A percentile compares a stretch with the other conserved stretches of the same genome.
Evolutionary conservation across 1,140 invertebrate species (phyloP).

Genomic region (Drosophila bocki): DNA sequence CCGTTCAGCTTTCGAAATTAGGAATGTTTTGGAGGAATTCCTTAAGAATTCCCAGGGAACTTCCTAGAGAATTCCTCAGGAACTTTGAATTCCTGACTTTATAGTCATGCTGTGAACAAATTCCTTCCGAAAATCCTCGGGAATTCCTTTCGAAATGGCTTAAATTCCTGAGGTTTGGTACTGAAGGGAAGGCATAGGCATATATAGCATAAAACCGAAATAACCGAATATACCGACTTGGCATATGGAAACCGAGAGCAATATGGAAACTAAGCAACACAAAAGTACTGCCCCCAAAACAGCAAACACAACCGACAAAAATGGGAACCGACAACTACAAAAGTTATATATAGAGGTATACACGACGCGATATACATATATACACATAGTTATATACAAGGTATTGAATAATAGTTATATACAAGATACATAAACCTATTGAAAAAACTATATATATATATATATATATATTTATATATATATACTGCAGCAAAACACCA

Average conservation of each 20-base stretch:
- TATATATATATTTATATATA: neutral
- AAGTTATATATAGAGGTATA: conserved; percentile 44
- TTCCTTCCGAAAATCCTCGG: too few relatives aligned
- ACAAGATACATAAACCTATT: conserved; percentile 41
- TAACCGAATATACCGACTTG: conserved; percentile 38
- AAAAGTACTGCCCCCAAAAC: conserved; percentile 61
- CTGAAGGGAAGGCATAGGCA: conserved; percentile 16
- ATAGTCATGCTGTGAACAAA: too few relatives aligned
- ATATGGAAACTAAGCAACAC: conserved; percentile 51
- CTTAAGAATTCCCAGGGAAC: too few relatives aligned
- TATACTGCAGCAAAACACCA: conserved; percentile 14
- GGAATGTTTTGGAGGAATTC: too few relatives aligned
- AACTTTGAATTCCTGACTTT: too few relatives aligned
- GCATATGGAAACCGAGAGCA: conserved; percentile 68
- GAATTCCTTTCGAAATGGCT: too few relatives aligned
- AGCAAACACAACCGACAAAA: conserved; percentile 40
- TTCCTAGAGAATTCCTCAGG: too few relatives aligned
- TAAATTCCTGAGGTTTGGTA: too few relatives aligned
- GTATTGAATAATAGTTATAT: conserved; percentile 30
- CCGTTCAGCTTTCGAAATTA: too few relatives aligned
- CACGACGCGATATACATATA: conserved; percentile 33
- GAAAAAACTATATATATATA: conserved; percentile 15
- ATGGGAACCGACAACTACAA: conserved; percentile 52
- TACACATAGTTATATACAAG: conserved; percentile 36
- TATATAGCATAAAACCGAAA: conserved; percentile 47